Evolutionary conservation across 2,797 vertebrate genomes (phyloP), one percentile per base, ranked within the genome.

Genomic region (Molothrus aeneus): DNA sequence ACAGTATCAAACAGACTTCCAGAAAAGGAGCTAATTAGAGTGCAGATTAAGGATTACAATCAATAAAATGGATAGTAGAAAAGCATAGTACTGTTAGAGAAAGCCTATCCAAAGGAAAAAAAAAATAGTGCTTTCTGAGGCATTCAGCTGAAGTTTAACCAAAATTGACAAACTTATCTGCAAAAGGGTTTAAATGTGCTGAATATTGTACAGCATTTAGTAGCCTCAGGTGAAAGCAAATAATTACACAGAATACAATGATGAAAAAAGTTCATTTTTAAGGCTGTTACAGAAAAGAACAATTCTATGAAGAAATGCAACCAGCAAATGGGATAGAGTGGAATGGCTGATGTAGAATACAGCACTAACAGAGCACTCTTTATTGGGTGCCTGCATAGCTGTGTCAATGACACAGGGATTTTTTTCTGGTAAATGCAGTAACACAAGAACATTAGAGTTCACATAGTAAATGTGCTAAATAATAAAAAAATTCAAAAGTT

Each of bases 1-100:
- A 81, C 59, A 60, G 43, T 64, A 94, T 84, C 79, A 92, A 88
- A 84, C 70, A 94, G 70, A 86, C 13, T 86, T 61, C 25, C n/a
- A 86, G 86, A 87, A 81, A 68, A 91, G 9, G 6, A 91, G n/a
- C 54, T 74, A 77, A 94, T 82, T 19, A 88, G 36, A 68, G 40
- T 5, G 54, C 47, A 91, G 71, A 77, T 68, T 89, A 92, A 75
- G 65, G 83, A 95, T 64, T 82, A 85, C 36, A 92, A 80, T 82
- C 78, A 92, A 71, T 88, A 77, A 88, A 90, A 82, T 7, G 26
- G 18, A 8, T 29, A 84, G 36, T 34, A 73, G n/a, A 78, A 59
- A 88, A 80, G 59, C 26, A 66, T 0, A 60, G 13, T 13, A 51
- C 25, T 64, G 24, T 40, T 47, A 69, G 18, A 91, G n/a, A 50